Base-by-base conservation (phyloP, 2,888 invertebrate genomes). In the Octonoba sinensis region DNA sequence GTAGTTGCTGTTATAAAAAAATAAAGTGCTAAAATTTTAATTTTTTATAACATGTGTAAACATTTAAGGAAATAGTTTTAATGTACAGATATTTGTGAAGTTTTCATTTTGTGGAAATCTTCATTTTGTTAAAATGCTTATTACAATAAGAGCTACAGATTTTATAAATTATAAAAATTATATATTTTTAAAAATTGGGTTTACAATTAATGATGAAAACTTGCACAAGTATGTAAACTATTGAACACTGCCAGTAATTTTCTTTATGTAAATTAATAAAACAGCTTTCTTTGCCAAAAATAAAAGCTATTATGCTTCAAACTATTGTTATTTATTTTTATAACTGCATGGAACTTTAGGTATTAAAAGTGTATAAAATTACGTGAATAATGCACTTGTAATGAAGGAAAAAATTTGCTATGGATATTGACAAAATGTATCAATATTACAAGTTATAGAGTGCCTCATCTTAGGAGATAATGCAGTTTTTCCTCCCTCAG, bases 211-310 rank as follows among this genome's bases (percentile, higher is more conserved):
- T 16, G 62, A 59, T 76, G 62, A 36, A 44, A 62, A 76, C 46
- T 56, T 64, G 75, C 75, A 69, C 60, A 67, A 60, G 36, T 70
- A 12, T 74, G 75, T 69, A 54, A 70, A 76, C 60, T 76, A 76
- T 70, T 69, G 36, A 76, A 70, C 76, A 76, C 76, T 76, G 76
- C 76, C 76, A 76, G 59, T 76, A 54, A 67, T 66, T 65, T 74
- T 46, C 47, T 70, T 76, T 62, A 69, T 76, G 69, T 69, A 76
- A 76, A 69, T 69, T 24, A 56, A 62, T 76, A 70, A 69, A 36
- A 67, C 49, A 27, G 44, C 51, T 76, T 76, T 69, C 51, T 76
- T 64, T 76, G 76, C 67, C 76, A 67, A 69, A 74, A 76, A 76
- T 70, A 70, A 76, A 76, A 24, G 54, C 69, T 75, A 69, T 66